Evolutionary conservation across 2,113 vertebrate genomes (phyloP).

Genomic region (Syngnathus scovelli): DNA sequence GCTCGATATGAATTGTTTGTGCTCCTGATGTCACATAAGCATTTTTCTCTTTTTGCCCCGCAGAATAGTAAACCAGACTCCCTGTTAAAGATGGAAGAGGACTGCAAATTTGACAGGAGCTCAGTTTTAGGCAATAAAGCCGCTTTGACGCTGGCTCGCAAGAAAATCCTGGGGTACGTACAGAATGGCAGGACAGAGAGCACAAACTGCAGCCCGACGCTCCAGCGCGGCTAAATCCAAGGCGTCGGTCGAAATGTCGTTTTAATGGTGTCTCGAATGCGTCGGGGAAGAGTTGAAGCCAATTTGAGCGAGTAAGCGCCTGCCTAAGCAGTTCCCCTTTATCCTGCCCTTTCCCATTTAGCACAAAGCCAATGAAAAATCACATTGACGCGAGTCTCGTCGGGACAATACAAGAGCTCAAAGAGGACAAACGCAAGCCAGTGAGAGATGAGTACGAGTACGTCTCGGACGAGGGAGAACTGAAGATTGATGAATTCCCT

Average conservation of each 20-base stretch:
- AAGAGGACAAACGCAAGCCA: conserved; percentile 91
- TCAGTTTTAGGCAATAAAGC: conserved; percentile 86
- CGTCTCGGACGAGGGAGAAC: conserved; percentile 93
- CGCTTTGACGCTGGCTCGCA: conserved; percentile 90
- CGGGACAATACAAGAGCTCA: conserved; percentile 92
- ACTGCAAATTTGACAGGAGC: conserved; percentile 84
- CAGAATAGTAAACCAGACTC: conserved; percentile 99
- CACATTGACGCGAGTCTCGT: conserved; percentile 86
- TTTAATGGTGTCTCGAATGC: no score
- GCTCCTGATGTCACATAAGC: conserved; percentile 1
- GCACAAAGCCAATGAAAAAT: conserved; percentile 87
- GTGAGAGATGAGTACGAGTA: conserved; percentile 96
- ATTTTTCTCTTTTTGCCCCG: conserved; percentile 38
- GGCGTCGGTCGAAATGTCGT: no score
- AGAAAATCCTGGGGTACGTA: conserved; percentile 85
- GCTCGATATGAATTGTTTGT: background rate
- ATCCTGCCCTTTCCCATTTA: conserved; percentile 57
- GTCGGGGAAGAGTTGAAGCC: no score
- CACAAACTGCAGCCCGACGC: no score
- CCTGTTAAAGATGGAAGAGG: conserved; percentile 96
- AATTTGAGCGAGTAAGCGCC: background rate
- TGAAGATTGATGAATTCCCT: conserved; percentile 97
- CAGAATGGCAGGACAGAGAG: background rate
- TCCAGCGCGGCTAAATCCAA: no score
- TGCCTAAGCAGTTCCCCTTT: conserved; percentile 19